phyloP scores from a whole-genome alignment of 2,113 vertebrate species.

The Ammodytes marinus region DNA sequence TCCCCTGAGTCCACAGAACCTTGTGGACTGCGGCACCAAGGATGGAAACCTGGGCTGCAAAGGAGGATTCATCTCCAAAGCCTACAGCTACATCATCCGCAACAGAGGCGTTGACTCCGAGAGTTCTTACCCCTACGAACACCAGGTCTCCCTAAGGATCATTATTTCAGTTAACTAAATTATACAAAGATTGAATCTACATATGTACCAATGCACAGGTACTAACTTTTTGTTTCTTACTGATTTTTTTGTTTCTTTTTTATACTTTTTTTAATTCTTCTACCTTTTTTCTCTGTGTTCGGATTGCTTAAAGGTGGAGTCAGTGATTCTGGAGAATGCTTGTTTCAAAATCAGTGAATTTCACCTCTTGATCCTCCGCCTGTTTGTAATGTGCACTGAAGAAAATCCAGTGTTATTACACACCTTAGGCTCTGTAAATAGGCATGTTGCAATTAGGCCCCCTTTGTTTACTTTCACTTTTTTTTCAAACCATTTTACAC shows the following conservation, averaged over 20 bases:
- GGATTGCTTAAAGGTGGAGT: no score
- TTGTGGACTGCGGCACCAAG: slow-evolving; percentile 89
- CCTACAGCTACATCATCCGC: slow-evolving; percentile 88
- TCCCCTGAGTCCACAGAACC: slow-evolving; percentile 90
- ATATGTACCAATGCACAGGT: neutral
- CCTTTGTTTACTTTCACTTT: neutral
- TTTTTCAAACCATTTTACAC: no score
- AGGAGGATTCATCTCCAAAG: slow-evolving; percentile 85
- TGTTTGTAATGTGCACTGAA: no score
- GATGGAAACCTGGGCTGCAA: slow-evolving; percentile 87
- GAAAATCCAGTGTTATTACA: no score
- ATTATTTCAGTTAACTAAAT: no score
- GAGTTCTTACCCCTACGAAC: slow-evolving; percentile 88
- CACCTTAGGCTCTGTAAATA: no score
- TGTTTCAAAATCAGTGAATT: no score
- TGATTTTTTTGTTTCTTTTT: no score
- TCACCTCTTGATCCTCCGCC: no score
- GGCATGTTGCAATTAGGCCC: no score
- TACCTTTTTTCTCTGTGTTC: neutral
- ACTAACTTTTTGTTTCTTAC: neutral
- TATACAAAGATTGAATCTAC: neutral
- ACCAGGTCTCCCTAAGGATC: slow-evolving; percentile 75
- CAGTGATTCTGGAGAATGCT: no score
- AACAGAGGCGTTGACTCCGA: slow-evolving; percentile 91
- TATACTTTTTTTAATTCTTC: neutral